These are phyloP conservation scores for Ormia ochracea DNA, from an alignment of 2,888 invertebrate genomes.

Conservation along the genomic window DNA sequence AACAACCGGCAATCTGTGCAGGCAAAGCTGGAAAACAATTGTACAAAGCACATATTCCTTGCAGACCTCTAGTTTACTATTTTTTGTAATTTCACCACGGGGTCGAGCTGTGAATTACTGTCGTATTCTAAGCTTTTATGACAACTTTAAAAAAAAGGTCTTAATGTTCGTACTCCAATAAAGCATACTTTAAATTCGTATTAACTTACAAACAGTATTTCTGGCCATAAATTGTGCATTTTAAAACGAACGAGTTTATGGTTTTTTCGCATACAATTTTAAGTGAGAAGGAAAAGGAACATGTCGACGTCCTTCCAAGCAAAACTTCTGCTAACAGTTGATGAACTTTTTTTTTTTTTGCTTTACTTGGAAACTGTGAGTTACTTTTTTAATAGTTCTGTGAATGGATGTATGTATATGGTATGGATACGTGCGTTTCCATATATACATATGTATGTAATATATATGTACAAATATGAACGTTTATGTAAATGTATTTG, in stretches of 20 bases:
- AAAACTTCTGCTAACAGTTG: conserved; percentile 42
- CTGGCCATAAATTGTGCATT: conserved; percentile 7
- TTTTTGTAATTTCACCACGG: too few species aligned
- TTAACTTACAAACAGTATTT: background rate
- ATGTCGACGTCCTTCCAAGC: conserved; percentile 13
- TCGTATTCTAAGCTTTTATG: too few species aligned
- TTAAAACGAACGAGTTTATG: background rate
- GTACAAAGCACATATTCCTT: too few species aligned
- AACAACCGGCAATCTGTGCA: too few species aligned
- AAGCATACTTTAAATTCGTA: background rate
- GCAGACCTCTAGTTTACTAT: too few species aligned
- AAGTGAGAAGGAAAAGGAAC: background rate
- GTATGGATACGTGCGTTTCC: too few species aligned
- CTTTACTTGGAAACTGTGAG: background rate
- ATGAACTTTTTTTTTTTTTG: conserved; percentile 29
- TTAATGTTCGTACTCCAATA: background rate
- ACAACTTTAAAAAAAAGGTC: too few species aligned
- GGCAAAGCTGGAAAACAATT: too few species aligned
- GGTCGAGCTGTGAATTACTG: too few species aligned
- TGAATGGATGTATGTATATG: background rate
- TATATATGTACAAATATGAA: background rate
- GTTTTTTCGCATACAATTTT: conserved; percentile 24
- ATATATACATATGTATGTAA: background rate
- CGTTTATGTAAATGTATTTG: background rate
- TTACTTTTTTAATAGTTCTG: conserved; percentile 8